Evolutionary conservation across 2,797 vertebrate genomes (phyloP).

Genomic region (Neostethus bicornis): DNA sequence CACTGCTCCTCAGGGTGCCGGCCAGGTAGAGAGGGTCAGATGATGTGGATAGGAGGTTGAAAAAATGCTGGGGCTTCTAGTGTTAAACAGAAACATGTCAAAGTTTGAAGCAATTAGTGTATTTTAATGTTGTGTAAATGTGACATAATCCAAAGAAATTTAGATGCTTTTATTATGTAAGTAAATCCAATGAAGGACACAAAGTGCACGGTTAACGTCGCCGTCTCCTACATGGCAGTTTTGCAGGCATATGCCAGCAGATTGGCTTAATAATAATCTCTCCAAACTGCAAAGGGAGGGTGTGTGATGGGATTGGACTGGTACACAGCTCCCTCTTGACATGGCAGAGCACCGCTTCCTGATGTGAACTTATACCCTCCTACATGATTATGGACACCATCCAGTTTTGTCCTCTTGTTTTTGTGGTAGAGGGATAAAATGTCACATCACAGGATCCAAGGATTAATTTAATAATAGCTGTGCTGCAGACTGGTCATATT

Average conservation of each 20-base stretch:
- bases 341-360: slow-evolving; percentile 23
- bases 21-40: too few relatives aligned
- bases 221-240: slow-evolving; percentile 28
- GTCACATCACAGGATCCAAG: slow-evolving; percentile 43
- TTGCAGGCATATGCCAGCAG: slow-evolving; percentile 50
- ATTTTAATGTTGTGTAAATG: slow-evolving; percentile 29
- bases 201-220: slow-evolving; percentile 22
- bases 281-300: slow-evolving; percentile 28
- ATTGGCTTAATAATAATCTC: slow-evolving; percentile 60
- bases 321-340: slow-evolving; percentile 30
- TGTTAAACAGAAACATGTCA: slow-evolving; percentile 9
- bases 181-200: slow-evolving; percentile 44
- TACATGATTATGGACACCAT: slow-evolving; percentile 20
- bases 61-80: too few relatives aligned
- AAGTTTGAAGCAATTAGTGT: slow-evolving; percentile 16
- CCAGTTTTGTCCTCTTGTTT: slow-evolving; percentile 6
- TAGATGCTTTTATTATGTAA: slow-evolving; percentile 23
- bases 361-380: slow-evolving; percentile 40
- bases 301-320: slow-evolving; percentile 7
- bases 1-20: too few relatives aligned
- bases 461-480: slow-evolving; percentile 40
- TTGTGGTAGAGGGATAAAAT: slow-evolving; percentile 17
- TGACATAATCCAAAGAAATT: slow-evolving; percentile 34
- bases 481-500: slow-evolving; percentile 30
- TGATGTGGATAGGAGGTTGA: too few relatives aligned